Conservation (phyloP, 2,113 vertebrate species). For the Melanerpes aurifrons region DNA sequence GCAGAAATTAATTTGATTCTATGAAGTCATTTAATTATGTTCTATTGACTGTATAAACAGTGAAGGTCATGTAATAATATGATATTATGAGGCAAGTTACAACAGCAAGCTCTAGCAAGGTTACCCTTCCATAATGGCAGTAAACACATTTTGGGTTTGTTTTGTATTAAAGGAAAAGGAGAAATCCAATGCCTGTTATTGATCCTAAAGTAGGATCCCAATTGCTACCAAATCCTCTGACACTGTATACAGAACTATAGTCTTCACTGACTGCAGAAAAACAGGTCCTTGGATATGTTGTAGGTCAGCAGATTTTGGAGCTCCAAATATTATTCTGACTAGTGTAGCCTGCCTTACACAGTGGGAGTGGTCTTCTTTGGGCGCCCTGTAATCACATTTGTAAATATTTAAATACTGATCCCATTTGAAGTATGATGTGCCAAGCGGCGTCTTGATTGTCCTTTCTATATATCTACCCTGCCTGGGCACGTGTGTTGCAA, state of each 20-base stretch:
- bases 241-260: neutral
- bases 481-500: neutral
- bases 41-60: slow-evolving; percentile 21
- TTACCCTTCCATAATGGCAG: neutral
- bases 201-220: neutral
- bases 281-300: neutral
- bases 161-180: slow-evolving; percentile 9
- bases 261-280: neutral
- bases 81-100: slow-evolving; percentile 29
- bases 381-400: neutral
- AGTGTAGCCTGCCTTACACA: neutral
- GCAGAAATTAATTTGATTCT: slow-evolving; percentile 65
- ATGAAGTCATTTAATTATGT: slow-evolving; percentile 43
- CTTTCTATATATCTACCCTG: neutral
- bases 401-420: neutral
- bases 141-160: neutral
- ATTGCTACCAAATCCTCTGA: neutral
- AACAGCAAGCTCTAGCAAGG: neutral
- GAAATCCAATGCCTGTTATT: neutral
- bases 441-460: neutral
- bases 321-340: neutral
- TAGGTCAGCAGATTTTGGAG: neutral
- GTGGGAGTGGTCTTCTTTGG: neutral
- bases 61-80: neutral
- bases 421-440: neutral